Percentiles rank a stretch among this genome's conserved stretches.
These are phyloP conservation scores for Drosophila takahashii DNA, from an alignment of 1,140 invertebrate genomes.

Conservation along the genomic window DNA sequence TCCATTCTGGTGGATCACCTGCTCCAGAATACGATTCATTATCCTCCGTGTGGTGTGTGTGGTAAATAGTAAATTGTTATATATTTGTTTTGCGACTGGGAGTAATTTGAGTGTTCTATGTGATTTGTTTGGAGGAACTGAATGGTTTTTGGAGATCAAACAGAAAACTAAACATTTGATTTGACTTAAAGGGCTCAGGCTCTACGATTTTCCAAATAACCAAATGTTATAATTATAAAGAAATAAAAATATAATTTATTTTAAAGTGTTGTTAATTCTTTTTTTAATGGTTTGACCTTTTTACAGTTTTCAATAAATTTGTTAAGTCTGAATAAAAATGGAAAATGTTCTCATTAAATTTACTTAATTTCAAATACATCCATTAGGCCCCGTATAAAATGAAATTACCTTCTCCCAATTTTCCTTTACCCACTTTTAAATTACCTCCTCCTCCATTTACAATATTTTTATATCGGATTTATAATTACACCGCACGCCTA, in stretches of 20 bases:
- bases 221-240: too few species aligned
- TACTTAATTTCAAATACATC: background rate
- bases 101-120: background rate
- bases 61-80: background rate
- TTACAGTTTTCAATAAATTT: too few species aligned
- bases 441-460: constrained; percentile 5
- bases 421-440: background rate
- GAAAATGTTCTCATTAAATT: background rate
- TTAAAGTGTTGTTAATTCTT: too few species aligned
- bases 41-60: too few species aligned
- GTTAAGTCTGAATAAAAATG: too few species aligned
- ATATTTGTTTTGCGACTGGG: background rate
- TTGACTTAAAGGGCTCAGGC: background rate
- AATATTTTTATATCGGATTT: constrained; percentile 25
- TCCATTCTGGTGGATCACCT: constrained; percentile 51
- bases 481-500: constrained; percentile 31
- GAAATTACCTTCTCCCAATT: background rate
- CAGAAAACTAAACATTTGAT: background rate
- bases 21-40: constrained; percentile 68
- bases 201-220: too few species aligned
- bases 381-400: background rate
- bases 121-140: background rate
- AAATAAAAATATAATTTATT: too few species aligned
- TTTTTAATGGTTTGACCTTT: too few species aligned
- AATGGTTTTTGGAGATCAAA: background rate